Evolutionary conservation across 2,888 invertebrate genomes (phyloP).

Genomic region (Keiferia lycopersicella): DNA sequence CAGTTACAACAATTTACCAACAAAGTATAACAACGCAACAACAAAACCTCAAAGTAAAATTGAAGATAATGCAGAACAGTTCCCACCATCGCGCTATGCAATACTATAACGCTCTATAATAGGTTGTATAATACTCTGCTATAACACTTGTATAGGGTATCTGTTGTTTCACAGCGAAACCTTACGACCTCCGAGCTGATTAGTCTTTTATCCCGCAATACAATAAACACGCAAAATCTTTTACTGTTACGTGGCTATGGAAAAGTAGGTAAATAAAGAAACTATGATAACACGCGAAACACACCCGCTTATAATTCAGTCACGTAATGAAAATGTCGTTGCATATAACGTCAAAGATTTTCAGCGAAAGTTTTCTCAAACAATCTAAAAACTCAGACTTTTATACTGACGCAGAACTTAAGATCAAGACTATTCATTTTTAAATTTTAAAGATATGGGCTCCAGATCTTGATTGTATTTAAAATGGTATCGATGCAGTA

Average conservation of each 20-base stretch:
- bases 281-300: too few relatives aligned
- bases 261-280: neutral
- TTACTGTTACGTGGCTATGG: slow-evolving; percentile 8
- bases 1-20: neutral
- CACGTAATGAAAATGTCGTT: too few relatives aligned
- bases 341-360: too few relatives aligned
- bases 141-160: slow-evolving; percentile 52
- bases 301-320: too few relatives aligned
- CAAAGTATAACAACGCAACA: slow-evolving; percentile 31
- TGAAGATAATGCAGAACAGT: slow-evolving; percentile 46
- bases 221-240: slow-evolving; percentile 14
- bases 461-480: too few relatives aligned
- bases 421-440: too few relatives aligned
- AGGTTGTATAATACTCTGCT: slow-evolving; percentile 52
- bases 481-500: too few relatives aligned
- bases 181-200: slow-evolving; percentile 53
- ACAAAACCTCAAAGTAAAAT: too few relatives aligned
- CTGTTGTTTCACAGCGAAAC: slow-evolving; percentile 52
- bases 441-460: too few relatives aligned
- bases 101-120: slow-evolving; percentile 39
- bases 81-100: slow-evolving; percentile 62
- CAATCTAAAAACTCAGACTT: too few relatives aligned
- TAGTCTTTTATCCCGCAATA: slow-evolving; percentile 35
- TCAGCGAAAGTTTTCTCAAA: too few relatives aligned
- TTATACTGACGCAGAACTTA: too few relatives aligned